Evolutionary conservation across 2,113 vertebrate species (phyloP), one percentile per base, ranked within the genome.

Genomic region (Syrrhaptes paradoxus): DNA sequence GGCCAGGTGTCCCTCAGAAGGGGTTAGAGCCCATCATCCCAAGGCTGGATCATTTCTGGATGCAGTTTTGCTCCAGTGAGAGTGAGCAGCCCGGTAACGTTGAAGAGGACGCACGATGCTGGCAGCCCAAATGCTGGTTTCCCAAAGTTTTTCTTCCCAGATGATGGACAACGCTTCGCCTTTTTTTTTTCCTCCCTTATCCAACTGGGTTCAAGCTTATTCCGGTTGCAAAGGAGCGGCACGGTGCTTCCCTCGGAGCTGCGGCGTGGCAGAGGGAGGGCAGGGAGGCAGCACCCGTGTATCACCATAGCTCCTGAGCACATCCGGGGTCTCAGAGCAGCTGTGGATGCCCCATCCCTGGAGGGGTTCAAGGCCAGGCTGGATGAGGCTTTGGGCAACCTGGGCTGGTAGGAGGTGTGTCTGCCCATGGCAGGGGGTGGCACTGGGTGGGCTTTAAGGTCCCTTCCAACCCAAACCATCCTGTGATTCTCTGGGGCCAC

Each of bases 41-140:
- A 5, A 8, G 26, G 4, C 57, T 25, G 57, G 4, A 26, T 8
- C 7, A 1, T 0, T 4, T 36, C 38, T 1, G 11, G 73, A 45
- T 29, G 58, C 18, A 13, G 36, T 8, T 57, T 41, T 1, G 3
- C 26, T 29, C 41, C 3, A 0, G 22, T 7, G 12, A 2, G 8
- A 59, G 13, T 0, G 8, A 43, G 29, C 32, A 57, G 17, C 51
- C 31, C 1, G 0, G 10, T 18, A 12, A 54, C 1, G 4, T 22
- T 18, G 1, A 3, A 55, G 75, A 66, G 66, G 48, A 58, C 1
- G 0, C 14, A 1, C 1, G 20, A 12, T 4, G 13, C 24, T 17
- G 58, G 38, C 38, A 38, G 10, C 1, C 6, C 68, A 10, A 38
- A 63, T 3, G 4, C 6, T 32, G 28, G 4, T 41, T 83, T 72